Conservation (phyloP, 2,888 invertebrate species). For the Eledone cirrhosa region DNA sequence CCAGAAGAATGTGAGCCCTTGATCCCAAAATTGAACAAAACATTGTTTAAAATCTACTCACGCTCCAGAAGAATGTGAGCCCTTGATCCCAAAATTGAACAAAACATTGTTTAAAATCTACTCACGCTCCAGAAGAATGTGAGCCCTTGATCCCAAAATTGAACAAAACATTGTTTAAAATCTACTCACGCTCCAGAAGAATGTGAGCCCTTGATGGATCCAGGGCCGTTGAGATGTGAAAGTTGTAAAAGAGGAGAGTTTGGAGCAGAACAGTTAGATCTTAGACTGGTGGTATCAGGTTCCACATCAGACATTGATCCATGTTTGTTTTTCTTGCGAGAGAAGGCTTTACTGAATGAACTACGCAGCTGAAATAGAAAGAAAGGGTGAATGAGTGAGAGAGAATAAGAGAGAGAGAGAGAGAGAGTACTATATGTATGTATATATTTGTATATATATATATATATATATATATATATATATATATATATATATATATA, state of each 20-base stretch:
- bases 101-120: too few relatives aligned
- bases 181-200: conserved; percentile 69
- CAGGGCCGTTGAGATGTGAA: conserved; percentile 48
- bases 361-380: conserved; percentile 78
- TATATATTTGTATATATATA: too few relatives aligned
- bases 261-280: conserved; percentile 70
- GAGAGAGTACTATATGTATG: too few relatives aligned
- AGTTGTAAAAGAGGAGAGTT: conserved; percentile 70
- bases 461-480: too few relatives aligned
- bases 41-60: conserved; percentile 64
- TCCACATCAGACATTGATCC: conserved; percentile 70
- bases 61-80: conserved; percentile 69
- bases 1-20: conserved; percentile 69
- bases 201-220: conserved; percentile 66
- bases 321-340: conserved; percentile 70
- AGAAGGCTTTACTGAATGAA: conserved; percentile 97
- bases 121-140: conserved; percentile 70
- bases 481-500: too few relatives aligned
- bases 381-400: conserved; percentile 41
- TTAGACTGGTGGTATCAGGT: conserved; percentile 64
- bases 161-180: too few relatives aligned
- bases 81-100: too few relatives aligned
- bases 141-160: conserved; percentile 68
- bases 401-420: too few relatives aligned
- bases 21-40: too few relatives aligned